Percentiles rank a stretch among this genome's conserved stretches.
Conservation (phyloP, 2,113 vertebrate species). For the Pterocles burchelli region DNA sequence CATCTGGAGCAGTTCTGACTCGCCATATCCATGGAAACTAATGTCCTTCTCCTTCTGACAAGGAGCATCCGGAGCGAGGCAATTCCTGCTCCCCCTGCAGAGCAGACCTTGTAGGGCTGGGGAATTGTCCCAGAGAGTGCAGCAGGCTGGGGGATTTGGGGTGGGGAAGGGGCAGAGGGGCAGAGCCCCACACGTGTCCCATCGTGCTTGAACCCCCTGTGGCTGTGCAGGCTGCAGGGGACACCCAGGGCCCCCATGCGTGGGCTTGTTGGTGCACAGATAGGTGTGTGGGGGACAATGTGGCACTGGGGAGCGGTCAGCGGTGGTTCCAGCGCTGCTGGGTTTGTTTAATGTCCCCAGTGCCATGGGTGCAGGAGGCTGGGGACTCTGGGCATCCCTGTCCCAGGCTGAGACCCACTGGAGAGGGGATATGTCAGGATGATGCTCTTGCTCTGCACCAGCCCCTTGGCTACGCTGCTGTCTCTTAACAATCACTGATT, state of each 20-base stretch:
- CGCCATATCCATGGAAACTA: background rate
- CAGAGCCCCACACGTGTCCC: accelerated
- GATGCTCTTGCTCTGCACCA: background rate
- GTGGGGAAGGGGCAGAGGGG: background rate
- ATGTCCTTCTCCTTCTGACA: background rate
- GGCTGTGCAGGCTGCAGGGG: background rate
- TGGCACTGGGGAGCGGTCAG: too few species aligned
- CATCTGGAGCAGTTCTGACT: background rate
- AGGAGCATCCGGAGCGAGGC: accelerated
- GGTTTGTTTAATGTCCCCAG: background rate
- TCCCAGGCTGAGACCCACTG: background rate
- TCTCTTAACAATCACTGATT: background rate
- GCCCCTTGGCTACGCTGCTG: background rate
- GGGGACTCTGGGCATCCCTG: background rate
- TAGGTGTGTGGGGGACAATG: accelerated
- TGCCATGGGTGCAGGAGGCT: background rate
- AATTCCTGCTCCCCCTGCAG: accelerated
- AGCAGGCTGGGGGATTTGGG: background rate
- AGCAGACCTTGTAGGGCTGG: background rate
- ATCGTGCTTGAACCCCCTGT: accelerated
- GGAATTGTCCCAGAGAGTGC: accelerated
- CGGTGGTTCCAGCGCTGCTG: background rate
- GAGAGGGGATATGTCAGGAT: background rate
- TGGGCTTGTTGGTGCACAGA: background rate
- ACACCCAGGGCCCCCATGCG: too few species aligned